A percentile compares a stretch with the other conserved stretches of the same genome.
These are phyloP conservation scores for Rynchops niger DNA, from an alignment of 2,113 vertebrate genomes.

Conservation along the genomic window DNA sequence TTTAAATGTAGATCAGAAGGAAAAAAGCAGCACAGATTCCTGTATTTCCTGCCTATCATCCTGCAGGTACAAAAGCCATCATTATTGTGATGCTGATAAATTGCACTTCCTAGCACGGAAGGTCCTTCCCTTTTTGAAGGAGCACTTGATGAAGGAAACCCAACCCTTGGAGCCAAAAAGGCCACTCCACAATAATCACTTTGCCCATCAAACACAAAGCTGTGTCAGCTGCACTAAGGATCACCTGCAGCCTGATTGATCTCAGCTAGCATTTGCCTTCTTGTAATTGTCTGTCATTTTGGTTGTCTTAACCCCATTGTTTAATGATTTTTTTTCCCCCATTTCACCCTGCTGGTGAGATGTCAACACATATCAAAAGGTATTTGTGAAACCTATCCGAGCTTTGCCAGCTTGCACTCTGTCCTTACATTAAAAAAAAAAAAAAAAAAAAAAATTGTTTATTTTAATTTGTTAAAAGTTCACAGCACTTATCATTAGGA, in stretches of 20 bases:
- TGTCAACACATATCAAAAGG: background rate
- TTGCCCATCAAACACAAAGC: background rate
- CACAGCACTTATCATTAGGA: background rate
- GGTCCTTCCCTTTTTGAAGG: background rate
- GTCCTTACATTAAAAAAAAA: background rate
- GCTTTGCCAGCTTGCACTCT: background rate
- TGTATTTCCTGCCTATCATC: background rate
- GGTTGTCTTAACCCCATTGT: background rate
- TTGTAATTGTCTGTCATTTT: background rate
- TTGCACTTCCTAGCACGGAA: background rate
- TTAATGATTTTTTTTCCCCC: background rate
- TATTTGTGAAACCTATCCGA: background rate
- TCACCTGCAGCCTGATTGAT: background rate
- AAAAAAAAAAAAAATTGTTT: background rate
- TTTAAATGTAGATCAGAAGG: background rate
- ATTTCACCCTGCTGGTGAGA: background rate
- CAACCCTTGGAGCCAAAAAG: background rate
- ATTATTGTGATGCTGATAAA: background rate
- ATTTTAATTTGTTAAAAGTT: constrained; percentile 57
- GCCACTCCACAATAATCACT: background rate
- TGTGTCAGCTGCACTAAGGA: background rate
- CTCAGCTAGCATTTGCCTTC: background rate
- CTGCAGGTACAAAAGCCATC: background rate
- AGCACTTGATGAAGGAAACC: background rate
- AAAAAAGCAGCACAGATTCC: background rate